Percentiles rank a stretch among this genome's conserved stretches.
These are phyloP conservation scores for Orius laevigatus DNA, from an alignment of 1,140 invertebrate genomes.

Conservation along the genomic window DNA sequence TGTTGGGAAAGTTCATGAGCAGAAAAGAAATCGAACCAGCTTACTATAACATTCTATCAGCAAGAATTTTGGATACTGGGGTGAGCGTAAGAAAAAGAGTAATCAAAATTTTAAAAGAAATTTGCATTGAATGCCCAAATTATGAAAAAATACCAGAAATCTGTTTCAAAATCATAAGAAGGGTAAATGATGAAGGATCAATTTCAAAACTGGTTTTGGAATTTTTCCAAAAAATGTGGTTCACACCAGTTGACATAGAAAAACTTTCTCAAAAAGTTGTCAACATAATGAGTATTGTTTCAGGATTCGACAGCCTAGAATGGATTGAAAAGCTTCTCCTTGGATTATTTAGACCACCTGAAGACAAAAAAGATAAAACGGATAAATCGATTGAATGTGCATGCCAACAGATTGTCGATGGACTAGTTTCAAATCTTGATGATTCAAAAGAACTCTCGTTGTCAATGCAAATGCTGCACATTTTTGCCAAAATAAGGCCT, in stretches of 20 bases:
- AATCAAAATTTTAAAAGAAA: constrained; percentile 96
- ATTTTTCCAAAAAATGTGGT: constrained; percentile 99
- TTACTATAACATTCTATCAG: constrained; percentile 92
- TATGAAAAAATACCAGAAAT: constrained; percentile 96
- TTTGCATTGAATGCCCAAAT: constrained; percentile 92
- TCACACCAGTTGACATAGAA: constrained; percentile 75
- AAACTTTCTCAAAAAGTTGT: constrained; percentile 61
- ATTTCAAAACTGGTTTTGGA: constrained; percentile 84
- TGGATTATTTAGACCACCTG: constrained; percentile 90
- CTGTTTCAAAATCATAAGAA: constrained; percentile 93
- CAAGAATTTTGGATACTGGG: constrained; percentile 92
- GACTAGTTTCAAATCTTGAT: constrained; percentile 86
- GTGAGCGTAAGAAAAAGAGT: constrained; percentile 96
- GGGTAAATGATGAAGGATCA: constrained; percentile 77
- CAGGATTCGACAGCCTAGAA: constrained; percentile 68
- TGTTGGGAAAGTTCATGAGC: constrained; percentile 96
- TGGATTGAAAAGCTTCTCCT: constrained; percentile 92
- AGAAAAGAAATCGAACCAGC: constrained; percentile 90
- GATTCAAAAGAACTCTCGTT: constrained; percentile 69
- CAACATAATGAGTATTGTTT: constrained; percentile 92
- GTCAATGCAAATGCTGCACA: constrained; percentile 79
- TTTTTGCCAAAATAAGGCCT: constrained; percentile 93
- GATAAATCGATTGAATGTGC: constrained; percentile 62
- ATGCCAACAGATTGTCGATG: constrained; percentile 94
- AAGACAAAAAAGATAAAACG: constrained; percentile 70